Percentiles rank a stretch among this genome's conserved stretches.
Conservation (phyloP, 1,140 invertebrate species). For the Drosophila kohkoa region DNA sequence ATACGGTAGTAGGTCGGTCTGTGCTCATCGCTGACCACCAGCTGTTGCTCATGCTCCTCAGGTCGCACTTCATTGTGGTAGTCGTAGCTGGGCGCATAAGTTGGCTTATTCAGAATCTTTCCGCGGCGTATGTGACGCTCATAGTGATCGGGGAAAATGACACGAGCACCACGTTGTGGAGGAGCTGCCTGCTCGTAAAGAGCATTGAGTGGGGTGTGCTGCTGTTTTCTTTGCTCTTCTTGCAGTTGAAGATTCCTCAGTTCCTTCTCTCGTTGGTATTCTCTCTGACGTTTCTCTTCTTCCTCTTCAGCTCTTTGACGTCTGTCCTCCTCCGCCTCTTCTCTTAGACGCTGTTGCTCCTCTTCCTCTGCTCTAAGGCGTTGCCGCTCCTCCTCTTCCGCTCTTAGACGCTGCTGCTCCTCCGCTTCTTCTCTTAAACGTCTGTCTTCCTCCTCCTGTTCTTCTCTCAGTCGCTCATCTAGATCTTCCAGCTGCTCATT, state of each 20-base stretch:
- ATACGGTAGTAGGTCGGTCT: conserved; percentile 55
- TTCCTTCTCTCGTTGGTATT: neutral
- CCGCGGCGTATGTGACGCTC: conserved; percentile 67
- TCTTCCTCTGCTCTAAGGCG: too few relatives aligned
- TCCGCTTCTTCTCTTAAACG: neutral
- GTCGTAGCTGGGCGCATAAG: conserved; percentile 70
- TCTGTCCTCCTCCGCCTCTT: conserved; percentile 16
- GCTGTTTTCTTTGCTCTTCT: conserved; percentile 13
- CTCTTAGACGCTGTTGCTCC: neutral
- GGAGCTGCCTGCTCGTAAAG: conserved; percentile 65
- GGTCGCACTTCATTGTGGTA: conserved; percentile 41
- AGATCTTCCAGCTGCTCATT: conserved; percentile 58
- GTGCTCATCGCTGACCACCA: conserved; percentile 67
- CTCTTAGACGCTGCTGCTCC: neutral
- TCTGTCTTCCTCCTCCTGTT: conserved; percentile 18
- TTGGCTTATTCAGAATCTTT: conserved; percentile 71
- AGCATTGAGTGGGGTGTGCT: conserved; percentile 50
- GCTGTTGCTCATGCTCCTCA: conserved; percentile 57
- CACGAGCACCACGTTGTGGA: conserved; percentile 64
- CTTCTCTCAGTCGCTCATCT: conserved; percentile 15
- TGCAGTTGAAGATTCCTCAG: neutral
- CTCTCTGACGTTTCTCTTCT: conserved; percentile 18
- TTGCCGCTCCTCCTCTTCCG: conserved; percentile 9
- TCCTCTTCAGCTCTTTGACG: conserved; percentile 13
- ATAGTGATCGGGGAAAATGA: conserved; percentile 76